Conservation (phyloP, 2,797 vertebrate species). For the Megaceryle alcyon region DNA sequence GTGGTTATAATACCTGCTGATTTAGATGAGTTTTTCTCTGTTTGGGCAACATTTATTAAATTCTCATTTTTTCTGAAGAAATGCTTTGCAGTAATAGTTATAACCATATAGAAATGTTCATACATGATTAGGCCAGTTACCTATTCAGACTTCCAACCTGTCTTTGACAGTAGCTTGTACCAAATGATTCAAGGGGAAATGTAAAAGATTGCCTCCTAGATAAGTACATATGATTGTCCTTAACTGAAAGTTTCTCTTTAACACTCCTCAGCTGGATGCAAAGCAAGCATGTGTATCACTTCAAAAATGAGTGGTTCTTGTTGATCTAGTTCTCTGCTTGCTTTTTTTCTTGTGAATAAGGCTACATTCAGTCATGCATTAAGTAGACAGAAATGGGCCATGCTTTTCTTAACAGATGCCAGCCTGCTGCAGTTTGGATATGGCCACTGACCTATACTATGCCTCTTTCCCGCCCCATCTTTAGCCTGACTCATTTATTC, state of each 20-base stretch:
- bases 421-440: neutral
- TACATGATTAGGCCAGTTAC: neutral
- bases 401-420: neutral
- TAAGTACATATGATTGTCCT: neutral
- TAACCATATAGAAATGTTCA: neutral
- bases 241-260: neutral
- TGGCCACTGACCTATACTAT: neutral
- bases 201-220: neutral
- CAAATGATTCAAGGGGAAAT: neutral
- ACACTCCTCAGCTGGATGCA: neutral
- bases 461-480: neutral
- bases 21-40: constrained; percentile 44
- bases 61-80: constrained; percentile 37
- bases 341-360: neutral
- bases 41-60: constrained; percentile 43
- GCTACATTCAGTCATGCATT: neutral
- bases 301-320: neutral
- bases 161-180: neutral
- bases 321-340: neutral
- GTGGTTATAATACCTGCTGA: constrained; percentile 36
- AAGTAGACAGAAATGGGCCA: neutral
- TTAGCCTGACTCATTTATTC: neutral
- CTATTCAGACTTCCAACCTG: neutral
- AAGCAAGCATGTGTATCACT: neutral
- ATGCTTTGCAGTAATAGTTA: neutral